Evolutionary conservation across 2,113 vertebrate genomes (phyloP), one percentile per base, ranked within the genome.

Genomic region (Aptenodytes patagonicus): DNA sequence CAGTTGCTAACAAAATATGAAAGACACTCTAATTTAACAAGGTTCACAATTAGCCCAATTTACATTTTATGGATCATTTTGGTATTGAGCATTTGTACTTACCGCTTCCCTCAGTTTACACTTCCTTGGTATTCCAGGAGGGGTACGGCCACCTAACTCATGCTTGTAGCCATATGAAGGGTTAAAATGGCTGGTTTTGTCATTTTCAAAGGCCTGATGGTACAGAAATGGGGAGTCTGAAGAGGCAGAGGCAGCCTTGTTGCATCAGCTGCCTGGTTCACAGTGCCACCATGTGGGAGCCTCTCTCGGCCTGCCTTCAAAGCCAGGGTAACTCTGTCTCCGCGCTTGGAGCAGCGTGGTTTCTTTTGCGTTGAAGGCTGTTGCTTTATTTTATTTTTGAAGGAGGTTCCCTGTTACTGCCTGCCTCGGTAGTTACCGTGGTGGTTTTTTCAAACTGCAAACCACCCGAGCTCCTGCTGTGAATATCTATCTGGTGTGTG

Each of bases 261-360:
- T 51, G 78, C 80, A 11, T 20, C 75, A 44, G 54, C 90, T 61
- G 87, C 85, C 89, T 94, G 83, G 93, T 21, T 91, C 88, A 66
- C 78, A 96, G 95, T 97, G 97, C 97, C 97, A 97, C 91, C 98
- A 81, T 95, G 96, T 97, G 97, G 96, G 96, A 52, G 46, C 73
- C 38, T 51, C 90, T 57, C 54, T 40, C 21, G 10, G 57, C 88
- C 77, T 85, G 52, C 82, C 68, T 32, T 19, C 89, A 47, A 65
- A 77, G 20, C 80, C 81, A 0, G 81, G 60, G 3, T 14, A 3
- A 5, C 51, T 64, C 62, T 61, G 15, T 12, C 36, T 20, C 47
- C 8, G 11, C 3, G 5, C 64, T 57, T 3, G 17, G 26, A 52
- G 90, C 77, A n/a, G 54, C 17, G 0, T 1, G 46, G 6, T 25